Percentiles rank a stretch among this genome's conserved stretches.
Evolutionary conservation across 2,797 vertebrate genomes (phyloP).

Genomic region (Chaenodraco wilsoni): DNA sequence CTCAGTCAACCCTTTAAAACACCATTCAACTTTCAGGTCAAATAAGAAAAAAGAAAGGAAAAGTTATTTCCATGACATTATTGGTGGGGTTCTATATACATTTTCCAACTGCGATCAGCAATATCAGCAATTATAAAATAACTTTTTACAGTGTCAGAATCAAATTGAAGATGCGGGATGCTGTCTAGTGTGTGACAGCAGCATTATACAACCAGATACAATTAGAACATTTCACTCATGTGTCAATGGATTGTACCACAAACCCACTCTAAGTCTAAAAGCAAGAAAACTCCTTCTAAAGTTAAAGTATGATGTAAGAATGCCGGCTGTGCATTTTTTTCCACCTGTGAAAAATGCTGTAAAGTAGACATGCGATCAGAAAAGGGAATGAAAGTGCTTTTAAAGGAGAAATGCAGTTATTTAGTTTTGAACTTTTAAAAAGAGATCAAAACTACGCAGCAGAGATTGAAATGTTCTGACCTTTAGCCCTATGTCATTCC

Average conservation of each 20-base stretch:
- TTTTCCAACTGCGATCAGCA: background rate
- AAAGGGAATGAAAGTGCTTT: background rate
- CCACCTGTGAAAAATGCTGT: constrained; percentile 4
- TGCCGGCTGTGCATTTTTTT: background rate
- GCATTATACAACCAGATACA: constrained; percentile 10
- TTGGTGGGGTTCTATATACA: background rate
- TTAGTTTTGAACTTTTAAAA: background rate
- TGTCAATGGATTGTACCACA: background rate
- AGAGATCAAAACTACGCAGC: background rate
- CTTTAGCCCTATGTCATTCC: background rate
- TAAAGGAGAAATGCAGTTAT: constrained; percentile 1
- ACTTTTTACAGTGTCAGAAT: background rate
- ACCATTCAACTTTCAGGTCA: constrained; percentile 20
- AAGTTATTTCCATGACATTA: background rate
- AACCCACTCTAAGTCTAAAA: background rate
- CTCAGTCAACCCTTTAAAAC: constrained; percentile 11
- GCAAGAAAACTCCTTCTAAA: background rate
- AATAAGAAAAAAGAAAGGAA: constrained; percentile 17
- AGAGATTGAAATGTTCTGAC: background rate
- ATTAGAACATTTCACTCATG: background rate
- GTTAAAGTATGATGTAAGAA: constrained; percentile 6
- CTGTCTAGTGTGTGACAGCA: background rate
- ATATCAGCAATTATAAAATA: background rate
- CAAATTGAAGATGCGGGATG: background rate
- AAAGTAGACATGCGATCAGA: background rate